Evolutionary conservation across 1,140 invertebrate genomes (phyloP), one percentile per base, ranked within the genome.

Genomic region (Diachasma alloeum): DNA sequence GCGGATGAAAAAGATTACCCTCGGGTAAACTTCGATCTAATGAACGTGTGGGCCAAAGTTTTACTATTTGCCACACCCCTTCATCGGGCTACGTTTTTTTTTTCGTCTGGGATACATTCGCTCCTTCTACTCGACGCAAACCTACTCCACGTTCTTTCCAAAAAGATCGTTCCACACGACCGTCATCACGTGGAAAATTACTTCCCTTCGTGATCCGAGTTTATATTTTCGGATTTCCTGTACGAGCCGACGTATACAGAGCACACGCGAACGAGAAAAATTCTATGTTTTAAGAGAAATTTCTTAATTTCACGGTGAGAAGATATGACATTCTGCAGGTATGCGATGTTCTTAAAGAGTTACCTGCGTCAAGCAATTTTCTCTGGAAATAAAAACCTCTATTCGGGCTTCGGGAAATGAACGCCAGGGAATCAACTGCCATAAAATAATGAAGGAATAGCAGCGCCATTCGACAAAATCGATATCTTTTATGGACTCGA

Each of bases 181-280:
- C 66, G 66, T 68, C 66, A 68, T 68, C 66, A 68, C 36, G 66
- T 37, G 66, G 66, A 68, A 68, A 68, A 68, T 68, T 68, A 68
- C 66, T 68, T 68, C 31, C 13, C 31, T 68, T 15, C 66, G 66
- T 68, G 66, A 68, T 68, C 66, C 31, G 66, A 68, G 66, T 68
- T 68, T 68, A 68, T 68, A 68, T 68, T 68, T 68, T 68, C 31
- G 66, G 13, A 68, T 68, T 68, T 68, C n/a, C 66, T 68, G 6
- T 68, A 68, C n/a, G 15, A 9, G 15, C 36, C 66, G 4, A n/a
- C 36, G 17, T 39, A 36, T 26, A 31, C 13, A 56, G 3, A 17
- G 15, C 17, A n/a, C 4, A 46, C 44, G 48, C 0, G n/a, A 53
- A 46, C n/a, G 48, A 17, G 15, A 19, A 53, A 17, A 19, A 53